A percentile compares a stretch with the other conserved stretches of the same genome.
These are phyloP conservation scores for Brachyhypopomus occidentalis DNA, from an alignment of 2,113 vertebrate species.

Conservation along the genomic window DNA sequence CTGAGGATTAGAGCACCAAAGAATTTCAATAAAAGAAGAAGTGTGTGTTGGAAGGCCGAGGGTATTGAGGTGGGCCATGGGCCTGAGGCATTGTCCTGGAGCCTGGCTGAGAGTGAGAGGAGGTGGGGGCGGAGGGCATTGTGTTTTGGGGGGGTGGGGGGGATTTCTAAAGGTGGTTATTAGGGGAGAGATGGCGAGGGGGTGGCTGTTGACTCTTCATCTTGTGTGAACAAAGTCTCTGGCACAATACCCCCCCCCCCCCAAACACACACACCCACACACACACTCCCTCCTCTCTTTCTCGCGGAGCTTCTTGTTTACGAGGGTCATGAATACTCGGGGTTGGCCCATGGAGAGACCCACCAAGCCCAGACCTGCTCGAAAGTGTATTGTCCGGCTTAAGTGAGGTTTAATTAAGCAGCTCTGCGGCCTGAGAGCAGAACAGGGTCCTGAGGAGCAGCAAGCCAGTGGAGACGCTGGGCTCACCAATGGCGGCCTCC, in stretches of 20 bases:
- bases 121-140: constrained; percentile 75
- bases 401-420: constrained; percentile 84
- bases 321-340: constrained; percentile 74
- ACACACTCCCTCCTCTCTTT: constrained; percentile 62
- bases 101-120: constrained; percentile 79
- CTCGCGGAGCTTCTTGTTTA: constrained; percentile 63
- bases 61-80: constrained; percentile 66
- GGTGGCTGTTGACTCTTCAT: constrained; percentile 83
- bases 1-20: constrained; percentile 84
- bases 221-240: constrained; percentile 81
- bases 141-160: constrained; percentile 69
- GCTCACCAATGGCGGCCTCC: constrained; percentile 42
- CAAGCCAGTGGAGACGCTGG: constrained; percentile 49
- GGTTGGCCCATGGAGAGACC: constrained; percentile 58
- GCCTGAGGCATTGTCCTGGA: constrained; percentile 72
- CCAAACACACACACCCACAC: constrained; percentile 36
- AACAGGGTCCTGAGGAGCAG: constrained; percentile 60
- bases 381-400: constrained; percentile 75
- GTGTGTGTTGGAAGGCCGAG: constrained; percentile 78
- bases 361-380: constrained; percentile 71
- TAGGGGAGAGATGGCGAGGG: constrained; percentile 66
- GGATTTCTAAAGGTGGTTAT: constrained; percentile 63
- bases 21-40: constrained; percentile 85
- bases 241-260: constrained; percentile 59
- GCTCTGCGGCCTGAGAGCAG: constrained; percentile 75